These are phyloP conservation scores for Muntiacus reevesi DNA, from an alignment of 2,113 vertebrate genomes.

Conservation along the genomic window DNA sequence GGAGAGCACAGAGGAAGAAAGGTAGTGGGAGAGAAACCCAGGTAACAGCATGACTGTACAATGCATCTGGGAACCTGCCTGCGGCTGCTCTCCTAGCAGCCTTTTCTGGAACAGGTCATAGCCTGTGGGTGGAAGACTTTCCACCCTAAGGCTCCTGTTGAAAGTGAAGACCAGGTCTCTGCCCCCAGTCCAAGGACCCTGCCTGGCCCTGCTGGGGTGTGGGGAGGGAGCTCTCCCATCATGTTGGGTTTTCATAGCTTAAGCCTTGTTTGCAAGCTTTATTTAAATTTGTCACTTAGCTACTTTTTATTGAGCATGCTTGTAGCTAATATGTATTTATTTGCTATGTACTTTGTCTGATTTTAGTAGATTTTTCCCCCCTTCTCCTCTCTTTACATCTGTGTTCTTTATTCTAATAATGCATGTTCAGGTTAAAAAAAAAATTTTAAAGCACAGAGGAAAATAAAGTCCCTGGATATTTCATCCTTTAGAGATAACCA, in stretches of 20 bases:
- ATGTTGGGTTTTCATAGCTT: conserved; percentile 47
- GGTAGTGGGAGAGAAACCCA: neutral
- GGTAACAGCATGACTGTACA: too few relatives aligned
- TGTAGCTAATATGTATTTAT: conserved; percentile 58
- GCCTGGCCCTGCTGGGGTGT: neutral
- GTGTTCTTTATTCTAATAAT: conserved; percentile 54
- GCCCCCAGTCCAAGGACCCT: neutral
- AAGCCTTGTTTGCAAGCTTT: conserved; percentile 55
- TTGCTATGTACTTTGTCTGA: conserved; percentile 56
- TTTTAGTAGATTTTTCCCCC: neutral
- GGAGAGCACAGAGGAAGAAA: neutral
- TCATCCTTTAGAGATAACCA: conserved; percentile 43
- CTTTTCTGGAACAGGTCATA: neutral
- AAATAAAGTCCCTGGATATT: conserved; percentile 36
- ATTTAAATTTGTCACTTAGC: conserved; percentile 67
- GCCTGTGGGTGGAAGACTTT: neutral
- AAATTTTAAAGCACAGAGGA: neutral
- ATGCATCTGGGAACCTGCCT: neutral
- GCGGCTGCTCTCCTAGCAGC: neutral
- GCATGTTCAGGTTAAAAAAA: conserved; percentile 10
- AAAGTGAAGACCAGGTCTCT: neutral
- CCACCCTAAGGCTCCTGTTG: neutral
- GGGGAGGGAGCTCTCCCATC: neutral
- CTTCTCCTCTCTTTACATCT: neutral
- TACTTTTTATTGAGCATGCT: conserved; percentile 57